Evolutionary conservation across 2,797 vertebrate species (phyloP).

Genomic region (Tragopan temminckii): DNA sequence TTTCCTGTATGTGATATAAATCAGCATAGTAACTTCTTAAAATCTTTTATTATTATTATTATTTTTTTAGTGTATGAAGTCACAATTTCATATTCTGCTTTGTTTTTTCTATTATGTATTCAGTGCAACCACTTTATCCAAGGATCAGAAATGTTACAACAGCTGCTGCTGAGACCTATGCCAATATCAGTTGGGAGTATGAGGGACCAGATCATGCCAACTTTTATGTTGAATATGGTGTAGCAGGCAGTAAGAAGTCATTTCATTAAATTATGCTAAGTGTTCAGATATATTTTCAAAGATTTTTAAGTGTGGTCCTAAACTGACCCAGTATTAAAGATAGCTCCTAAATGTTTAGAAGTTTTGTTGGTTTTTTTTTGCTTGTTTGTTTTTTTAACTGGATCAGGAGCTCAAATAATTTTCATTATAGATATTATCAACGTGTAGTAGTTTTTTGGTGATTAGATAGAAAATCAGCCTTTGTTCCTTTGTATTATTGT

Average conservation of each 20-base stretch:
- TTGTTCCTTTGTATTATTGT: conserved; percentile 68
- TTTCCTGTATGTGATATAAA: conserved; percentile 18
- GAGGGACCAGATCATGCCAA: conserved; percentile 90
- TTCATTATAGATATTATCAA: neutral
- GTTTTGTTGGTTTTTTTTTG: neutral
- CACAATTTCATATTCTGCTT: conserved; percentile 75
- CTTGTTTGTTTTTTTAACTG: conserved; percentile 3
- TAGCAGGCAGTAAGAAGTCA: conserved; percentile 92
- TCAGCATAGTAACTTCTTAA: conserved; percentile 17
- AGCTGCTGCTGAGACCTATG: conserved; percentile 86
- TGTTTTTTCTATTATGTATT: conserved; percentile 88
- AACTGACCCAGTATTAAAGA: conserved; percentile 21
- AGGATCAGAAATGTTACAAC: conserved; percentile 91
- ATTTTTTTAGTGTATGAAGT: conserved; percentile 30
- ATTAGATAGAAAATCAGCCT: conserved; percentile 33
- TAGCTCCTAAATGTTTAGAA: conserved; percentile 30
- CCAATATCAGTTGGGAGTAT: conserved; percentile 96
- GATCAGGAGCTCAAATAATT: neutral
- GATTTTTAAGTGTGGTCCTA: conserved; percentile 31
- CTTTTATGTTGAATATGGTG: conserved; percentile 95
- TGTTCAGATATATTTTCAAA: conserved; percentile 64
- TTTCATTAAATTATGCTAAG: conserved; percentile 76
- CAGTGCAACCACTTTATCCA: conserved; percentile 86
- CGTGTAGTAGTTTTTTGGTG: neutral
- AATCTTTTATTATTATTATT: neutral